phyloP scores from a whole-genome alignment of 2,113 vertebrate genomes.

The Promerops cafer region DNA sequence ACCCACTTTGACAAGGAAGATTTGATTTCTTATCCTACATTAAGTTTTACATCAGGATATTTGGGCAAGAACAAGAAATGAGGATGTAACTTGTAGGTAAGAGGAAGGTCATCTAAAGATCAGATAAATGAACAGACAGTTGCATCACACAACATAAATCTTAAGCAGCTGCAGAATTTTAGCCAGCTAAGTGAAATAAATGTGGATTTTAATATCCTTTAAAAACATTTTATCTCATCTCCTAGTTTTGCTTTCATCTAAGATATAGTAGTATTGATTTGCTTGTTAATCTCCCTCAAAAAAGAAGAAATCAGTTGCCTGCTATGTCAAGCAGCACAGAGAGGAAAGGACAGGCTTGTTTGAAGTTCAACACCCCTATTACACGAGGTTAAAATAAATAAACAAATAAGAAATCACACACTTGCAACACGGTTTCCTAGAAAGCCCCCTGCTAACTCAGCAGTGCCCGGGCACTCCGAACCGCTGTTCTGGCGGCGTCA shows the following conservation, averaged over 20 bases:
- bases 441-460: constrained; percentile 56
- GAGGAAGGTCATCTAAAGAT: not conserved
- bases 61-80: not conserved
- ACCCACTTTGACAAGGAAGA: not conserved
- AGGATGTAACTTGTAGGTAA: not conserved
- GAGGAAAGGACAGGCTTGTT: not conserved
- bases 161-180: not conserved
- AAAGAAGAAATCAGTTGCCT: not conserved
- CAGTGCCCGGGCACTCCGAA: not conserved
- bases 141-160: not conserved
- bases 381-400: not conserved
- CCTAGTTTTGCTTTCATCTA: not conserved
- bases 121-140: not conserved
- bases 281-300: not conserved
- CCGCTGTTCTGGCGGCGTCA: too few relatives aligned
- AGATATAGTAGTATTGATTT: not conserved
- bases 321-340: accelerated
- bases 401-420: not conserved
- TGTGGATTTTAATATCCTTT: not conserved
- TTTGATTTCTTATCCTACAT: not conserved
- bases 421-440: constrained; percentile 48
- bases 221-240: not conserved
- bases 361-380: not conserved
- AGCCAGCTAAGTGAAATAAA: not conserved
- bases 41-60: not conserved